Conservation (phyloP, 2,113 vertebrate genomes). For the Piaya cayana region DNA sequence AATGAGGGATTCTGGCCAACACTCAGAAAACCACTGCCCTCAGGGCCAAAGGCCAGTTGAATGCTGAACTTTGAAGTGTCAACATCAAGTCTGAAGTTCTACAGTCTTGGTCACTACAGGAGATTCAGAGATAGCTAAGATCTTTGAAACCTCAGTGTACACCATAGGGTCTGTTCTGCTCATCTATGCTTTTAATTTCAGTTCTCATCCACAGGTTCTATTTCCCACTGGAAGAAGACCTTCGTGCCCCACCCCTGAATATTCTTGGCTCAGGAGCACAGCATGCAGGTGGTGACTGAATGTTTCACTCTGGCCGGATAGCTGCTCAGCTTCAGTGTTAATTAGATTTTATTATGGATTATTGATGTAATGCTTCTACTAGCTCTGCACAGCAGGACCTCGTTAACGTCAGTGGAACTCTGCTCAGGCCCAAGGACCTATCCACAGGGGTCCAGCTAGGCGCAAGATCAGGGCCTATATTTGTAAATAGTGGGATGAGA, state of each 20-base stretch:
- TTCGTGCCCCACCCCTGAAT: not conserved
- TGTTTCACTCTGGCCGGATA: not conserved
- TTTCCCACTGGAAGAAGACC: not conserved
- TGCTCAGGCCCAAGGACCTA: not conserved
- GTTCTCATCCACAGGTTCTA: not conserved
- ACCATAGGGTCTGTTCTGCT: not conserved
- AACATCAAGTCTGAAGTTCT: not conserved
- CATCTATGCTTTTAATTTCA: not conserved
- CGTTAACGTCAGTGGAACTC: not conserved
- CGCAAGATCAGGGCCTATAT: not conserved
- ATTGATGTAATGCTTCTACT: not conserved
- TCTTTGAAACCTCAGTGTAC: not conserved
- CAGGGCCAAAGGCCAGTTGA: not conserved
- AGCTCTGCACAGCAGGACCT: not conserved
- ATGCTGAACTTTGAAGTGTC: not conserved
- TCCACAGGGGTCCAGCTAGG: not conserved
- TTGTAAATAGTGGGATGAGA: not conserved
- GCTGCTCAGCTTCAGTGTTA: not conserved
- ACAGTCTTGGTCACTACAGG: not conserved
- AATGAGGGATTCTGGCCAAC: not conserved
- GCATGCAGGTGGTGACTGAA: not conserved
- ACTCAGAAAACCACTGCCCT: not conserved
- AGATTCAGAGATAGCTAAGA: not conserved
- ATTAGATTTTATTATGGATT: conserved; percentile 1
- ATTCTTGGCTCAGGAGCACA: not conserved